These are phyloP conservation scores for Abramis brama DNA, from an alignment of 2,113 vertebrate genomes.

Conservation along the genomic window DNA sequence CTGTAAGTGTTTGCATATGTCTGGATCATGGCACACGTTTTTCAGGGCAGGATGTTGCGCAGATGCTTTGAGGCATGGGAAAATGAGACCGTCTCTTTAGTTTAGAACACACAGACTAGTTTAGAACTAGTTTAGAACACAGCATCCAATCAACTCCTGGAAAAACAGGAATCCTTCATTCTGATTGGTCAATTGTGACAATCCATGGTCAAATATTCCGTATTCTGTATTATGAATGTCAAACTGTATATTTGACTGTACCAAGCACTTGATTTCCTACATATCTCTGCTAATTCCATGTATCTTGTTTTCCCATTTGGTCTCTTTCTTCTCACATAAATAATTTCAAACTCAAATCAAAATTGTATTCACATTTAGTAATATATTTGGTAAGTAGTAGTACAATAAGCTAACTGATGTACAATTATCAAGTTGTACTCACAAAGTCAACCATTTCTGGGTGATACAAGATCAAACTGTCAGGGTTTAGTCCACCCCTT, in stretches of 20 bases:
- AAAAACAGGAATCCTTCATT: neutral
- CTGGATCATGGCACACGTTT: neutral
- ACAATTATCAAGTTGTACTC: neutral
- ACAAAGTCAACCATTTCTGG: neutral
- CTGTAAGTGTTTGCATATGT: conserved; percentile 26
- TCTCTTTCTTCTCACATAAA: no score
- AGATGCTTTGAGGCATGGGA: conserved; percentile 31
- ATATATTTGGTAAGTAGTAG: neutral
- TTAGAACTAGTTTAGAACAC: neutral
- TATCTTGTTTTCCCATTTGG: no score
- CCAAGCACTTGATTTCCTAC: neutral
- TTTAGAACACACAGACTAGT: conserved; percentile 7
- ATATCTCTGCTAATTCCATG: neutral
- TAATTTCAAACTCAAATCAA: neutral
- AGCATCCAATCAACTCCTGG: neutral
- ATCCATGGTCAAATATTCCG: neutral
- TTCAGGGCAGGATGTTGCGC: conserved; percentile 27
- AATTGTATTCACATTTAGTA: neutral
- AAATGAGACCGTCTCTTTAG: conserved; percentile 3
- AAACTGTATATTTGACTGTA: no score
- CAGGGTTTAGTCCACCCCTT: neutral
- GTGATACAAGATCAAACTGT: neutral
- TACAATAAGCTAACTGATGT: neutral
- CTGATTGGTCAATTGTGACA: neutral
- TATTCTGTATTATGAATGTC: neutral